phyloP scores from a whole-genome alignment of 2,113 vertebrate genomes.

The Callospermophilus lateralis region DNA sequence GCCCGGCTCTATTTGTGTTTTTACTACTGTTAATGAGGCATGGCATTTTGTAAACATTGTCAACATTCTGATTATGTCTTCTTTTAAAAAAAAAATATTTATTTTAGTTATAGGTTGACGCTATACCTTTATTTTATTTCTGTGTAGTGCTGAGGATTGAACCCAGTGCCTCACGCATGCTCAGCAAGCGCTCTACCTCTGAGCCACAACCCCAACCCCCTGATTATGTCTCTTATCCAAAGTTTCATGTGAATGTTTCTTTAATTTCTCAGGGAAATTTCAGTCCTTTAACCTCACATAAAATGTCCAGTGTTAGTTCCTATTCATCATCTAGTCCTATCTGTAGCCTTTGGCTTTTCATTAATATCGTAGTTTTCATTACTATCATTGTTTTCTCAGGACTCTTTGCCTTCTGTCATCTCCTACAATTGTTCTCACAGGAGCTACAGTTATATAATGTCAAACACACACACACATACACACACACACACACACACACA shows the following conservation, averaged over 20 bases:
- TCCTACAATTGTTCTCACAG: not conserved
- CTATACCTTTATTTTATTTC: too few relatives aligned
- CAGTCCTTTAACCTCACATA: not conserved
- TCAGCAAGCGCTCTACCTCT: too few relatives aligned
- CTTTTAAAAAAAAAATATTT: too few relatives aligned
- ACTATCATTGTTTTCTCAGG: not conserved
- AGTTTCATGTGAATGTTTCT: not conserved
- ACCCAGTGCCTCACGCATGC: too few relatives aligned
- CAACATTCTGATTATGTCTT: not conserved
- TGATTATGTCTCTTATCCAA: not conserved
- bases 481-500: not conserved
- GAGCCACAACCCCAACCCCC: not conserved
- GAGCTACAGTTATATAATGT: not conserved
- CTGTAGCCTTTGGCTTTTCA: not conserved
- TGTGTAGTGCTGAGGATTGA: too few relatives aligned
- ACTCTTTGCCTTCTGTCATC: not conserved
- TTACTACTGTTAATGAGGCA: not conserved
- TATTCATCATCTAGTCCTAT: not conserved
- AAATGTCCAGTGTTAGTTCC: not conserved
- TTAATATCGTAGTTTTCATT: not conserved
- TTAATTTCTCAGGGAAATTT: not conserved
- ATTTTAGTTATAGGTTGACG: too few relatives aligned
- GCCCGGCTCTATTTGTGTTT: not conserved
- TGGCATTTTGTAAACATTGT: not conserved
- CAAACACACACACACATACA: not conserved